These are phyloP conservation scores for Pyrocoelia pectoralis DNA, from an alignment of 2,888 invertebrate genomes.

Conservation along the genomic window DNA sequence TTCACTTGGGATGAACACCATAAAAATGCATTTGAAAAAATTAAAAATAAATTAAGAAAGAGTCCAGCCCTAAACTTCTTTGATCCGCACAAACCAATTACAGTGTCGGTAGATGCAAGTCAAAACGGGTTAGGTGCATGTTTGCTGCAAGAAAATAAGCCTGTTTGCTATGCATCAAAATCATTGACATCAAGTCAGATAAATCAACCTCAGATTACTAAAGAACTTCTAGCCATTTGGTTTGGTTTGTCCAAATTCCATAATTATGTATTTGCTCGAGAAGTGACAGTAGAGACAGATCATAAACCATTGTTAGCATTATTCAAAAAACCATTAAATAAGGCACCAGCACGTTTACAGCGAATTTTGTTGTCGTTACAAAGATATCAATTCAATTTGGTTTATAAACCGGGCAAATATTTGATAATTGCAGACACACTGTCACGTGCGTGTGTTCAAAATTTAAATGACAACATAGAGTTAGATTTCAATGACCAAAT, in stretches of 20 bases:
- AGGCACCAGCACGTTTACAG: background rate
- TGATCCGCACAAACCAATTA: conserved; percentile 8
- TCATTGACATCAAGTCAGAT: conserved; percentile 34
- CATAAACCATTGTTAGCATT: background rate
- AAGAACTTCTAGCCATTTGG: conserved; percentile 41
- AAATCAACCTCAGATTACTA: conserved; percentile 29
- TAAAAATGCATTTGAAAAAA: background rate
- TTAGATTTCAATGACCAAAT: background rate
- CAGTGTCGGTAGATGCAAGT: conserved; percentile 2
- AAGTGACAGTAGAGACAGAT: conserved; percentile 10
- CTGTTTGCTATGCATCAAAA: conserved; percentile 45
- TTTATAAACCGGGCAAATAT: background rate
- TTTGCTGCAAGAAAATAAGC: background rate
- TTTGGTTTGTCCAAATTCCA: conserved; percentile 49
- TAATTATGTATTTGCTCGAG: conserved; percentile 46
- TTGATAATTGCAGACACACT: background rate
- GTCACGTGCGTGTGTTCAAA: too few species aligned
- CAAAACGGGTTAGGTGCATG: conserved; percentile 5
- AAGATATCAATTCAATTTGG: background rate
- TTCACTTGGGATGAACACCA: background rate
- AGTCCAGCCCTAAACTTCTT: conserved; percentile 3
- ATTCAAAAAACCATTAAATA: conserved; percentile 2
- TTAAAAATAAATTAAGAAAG: background rate
- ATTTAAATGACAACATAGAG: background rate
- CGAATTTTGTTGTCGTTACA: background rate